These are phyloP conservation scores for Planococcus citri DNA, from an alignment of 1,140 invertebrate species.

Conservation along the genomic window DNA sequence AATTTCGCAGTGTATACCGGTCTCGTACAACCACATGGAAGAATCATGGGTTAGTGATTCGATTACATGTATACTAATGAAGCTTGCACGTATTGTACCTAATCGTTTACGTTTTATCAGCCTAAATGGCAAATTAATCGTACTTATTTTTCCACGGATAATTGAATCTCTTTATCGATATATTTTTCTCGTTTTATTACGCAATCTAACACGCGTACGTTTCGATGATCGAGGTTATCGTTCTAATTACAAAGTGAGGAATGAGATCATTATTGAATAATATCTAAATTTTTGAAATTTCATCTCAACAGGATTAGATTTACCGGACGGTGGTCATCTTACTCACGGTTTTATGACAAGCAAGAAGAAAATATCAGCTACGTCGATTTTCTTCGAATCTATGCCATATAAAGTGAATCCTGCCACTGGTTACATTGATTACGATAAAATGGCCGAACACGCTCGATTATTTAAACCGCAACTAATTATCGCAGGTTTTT, in stretches of 20 bases:
- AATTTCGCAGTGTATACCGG: conserved; percentile 95
- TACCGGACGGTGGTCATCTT: conserved; percentile 93
- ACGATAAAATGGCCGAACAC: conserved; percentile 69
- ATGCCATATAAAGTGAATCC: conserved; percentile 93
- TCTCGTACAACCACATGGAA: conserved; percentile 75
- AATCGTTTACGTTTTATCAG: too few species aligned
- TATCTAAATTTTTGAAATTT: too few species aligned
- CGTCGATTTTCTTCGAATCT: conserved; percentile 95
- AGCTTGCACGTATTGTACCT: background rate
- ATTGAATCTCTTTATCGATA: too few species aligned
- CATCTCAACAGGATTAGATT: conserved; percentile 50
- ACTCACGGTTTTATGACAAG: conserved; percentile 89
- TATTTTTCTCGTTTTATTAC: too few species aligned
- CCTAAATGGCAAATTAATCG: too few species aligned
- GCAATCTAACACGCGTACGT: too few species aligned
- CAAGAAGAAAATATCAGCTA: conserved; percentile 88
- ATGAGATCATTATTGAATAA: too few species aligned
- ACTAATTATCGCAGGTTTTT: conserved; percentile 72
- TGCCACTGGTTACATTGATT: conserved; percentile 83
- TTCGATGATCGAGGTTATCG: too few species aligned
- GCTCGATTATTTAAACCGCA: conserved; percentile 82
- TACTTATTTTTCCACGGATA: too few species aligned
- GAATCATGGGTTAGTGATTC: conserved; percentile 71
- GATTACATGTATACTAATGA: conserved; percentile 8
- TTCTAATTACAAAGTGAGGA: too few species aligned